Evolutionary conservation across 2,888 invertebrate species (phyloP).

Genomic region (Stenotaenia linearis): DNA sequence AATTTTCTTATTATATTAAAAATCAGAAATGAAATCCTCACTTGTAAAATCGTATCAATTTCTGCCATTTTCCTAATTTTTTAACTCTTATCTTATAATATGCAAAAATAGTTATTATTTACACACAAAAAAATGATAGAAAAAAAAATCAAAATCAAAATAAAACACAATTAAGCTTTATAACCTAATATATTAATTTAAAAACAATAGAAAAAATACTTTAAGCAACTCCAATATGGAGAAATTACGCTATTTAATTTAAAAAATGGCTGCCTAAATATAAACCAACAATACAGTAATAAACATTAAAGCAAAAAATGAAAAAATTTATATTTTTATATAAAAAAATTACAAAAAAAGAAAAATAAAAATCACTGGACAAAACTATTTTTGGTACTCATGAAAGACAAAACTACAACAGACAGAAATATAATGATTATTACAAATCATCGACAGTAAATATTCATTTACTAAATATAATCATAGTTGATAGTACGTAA

Average conservation of each 20-base stretch:
- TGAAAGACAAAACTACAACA: constrained; percentile 13
- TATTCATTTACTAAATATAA: not conserved
- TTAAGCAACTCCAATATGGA: constrained; percentile 4
- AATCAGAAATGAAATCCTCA: not conserved
- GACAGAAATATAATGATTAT: not conserved
- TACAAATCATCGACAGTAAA: too few species aligned
- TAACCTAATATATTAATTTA: not conserved
- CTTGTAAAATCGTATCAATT: not conserved
- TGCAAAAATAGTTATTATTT: not conserved
- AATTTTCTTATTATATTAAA: not conserved
- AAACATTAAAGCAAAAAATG: too few species aligned
- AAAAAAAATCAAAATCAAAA: not conserved
- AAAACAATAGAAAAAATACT: not conserved
- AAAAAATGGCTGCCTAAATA: not conserved
- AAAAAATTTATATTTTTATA: not conserved
- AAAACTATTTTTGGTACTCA: constrained; percentile 3
- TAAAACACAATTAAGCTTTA: not conserved
- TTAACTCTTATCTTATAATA: not conserved
- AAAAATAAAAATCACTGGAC: not conserved
- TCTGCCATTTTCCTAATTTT: not conserved
- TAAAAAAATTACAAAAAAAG: not conserved
- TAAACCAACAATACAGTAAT: too few species aligned
- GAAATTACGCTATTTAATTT: not conserved
- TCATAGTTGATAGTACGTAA: not conserved
- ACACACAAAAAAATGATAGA: not conserved